Percentiles rank a stretch among this genome's conserved stretches.
phyloP scores from a whole-genome alignment of 2,888 invertebrate genomes.

The Sarcophaga variegata region DNA sequence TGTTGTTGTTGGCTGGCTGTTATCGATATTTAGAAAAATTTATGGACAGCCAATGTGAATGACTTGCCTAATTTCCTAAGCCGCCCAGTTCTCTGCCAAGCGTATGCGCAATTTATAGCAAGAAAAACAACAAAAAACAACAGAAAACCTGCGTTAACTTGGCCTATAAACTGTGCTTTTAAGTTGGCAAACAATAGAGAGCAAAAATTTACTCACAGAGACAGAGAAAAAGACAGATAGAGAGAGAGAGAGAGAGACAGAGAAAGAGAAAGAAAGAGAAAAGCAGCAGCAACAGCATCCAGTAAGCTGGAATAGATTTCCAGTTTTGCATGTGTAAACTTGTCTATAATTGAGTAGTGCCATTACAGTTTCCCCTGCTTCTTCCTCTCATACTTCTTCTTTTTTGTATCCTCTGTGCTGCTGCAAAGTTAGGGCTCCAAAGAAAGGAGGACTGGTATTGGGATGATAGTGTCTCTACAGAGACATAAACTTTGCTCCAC shows the following conservation, averaged over 20 bases:
- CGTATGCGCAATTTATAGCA: slow-evolving; percentile 58
- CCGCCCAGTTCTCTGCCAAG: slow-evolving; percentile 60
- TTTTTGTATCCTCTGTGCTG: neutral
- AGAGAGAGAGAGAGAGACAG: neutral
- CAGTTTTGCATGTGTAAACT: slow-evolving; percentile 45
- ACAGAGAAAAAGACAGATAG: neutral
- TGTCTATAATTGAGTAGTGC: slow-evolving; percentile 65
- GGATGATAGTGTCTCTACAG: slow-evolving; percentile 5
- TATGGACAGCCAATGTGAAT: slow-evolving; percentile 65
- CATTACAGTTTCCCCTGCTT: slow-evolving; percentile 48
- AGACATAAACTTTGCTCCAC: slow-evolving; percentile 37
- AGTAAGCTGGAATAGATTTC: slow-evolving; percentile 53
- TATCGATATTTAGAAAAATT: slow-evolving; percentile 58
- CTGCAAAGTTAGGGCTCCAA: slow-evolving; percentile 28
- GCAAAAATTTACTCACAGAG: too few relatives aligned
- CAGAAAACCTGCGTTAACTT: neutral
- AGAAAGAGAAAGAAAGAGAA: neutral
- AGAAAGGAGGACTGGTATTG: neutral
- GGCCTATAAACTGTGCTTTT: neutral
- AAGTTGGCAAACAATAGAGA: neutral
- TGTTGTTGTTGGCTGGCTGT: slow-evolving; percentile 42
- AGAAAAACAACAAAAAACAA: too few relatives aligned
- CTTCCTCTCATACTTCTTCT: neutral
- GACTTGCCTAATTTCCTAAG: slow-evolving; percentile 67
- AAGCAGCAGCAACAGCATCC: neutral